Base-by-base conservation (phyloP, 2,113 vertebrate genomes). In the Phoxinus phoxinus region DNA sequence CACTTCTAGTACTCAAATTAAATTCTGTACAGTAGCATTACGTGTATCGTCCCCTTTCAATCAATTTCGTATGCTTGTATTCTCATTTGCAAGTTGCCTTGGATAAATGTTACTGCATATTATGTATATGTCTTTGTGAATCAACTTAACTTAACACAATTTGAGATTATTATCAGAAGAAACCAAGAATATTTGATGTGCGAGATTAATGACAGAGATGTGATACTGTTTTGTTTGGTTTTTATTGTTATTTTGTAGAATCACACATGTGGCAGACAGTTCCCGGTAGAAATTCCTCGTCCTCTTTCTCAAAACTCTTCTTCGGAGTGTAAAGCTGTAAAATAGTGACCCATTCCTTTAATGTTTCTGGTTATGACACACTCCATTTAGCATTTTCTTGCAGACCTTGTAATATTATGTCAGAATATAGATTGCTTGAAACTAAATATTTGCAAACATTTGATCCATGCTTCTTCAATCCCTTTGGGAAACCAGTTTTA, bases 181-280 rank as follows among this genome's bases (percentile, higher is more conserved):
- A 61, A 25, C 44, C 74, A 73, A 82, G 13, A 59, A 41, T 6
- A 30, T 32, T 23, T 74, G 72, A 27, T 10, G n/a, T 67, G 37
- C 35, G 79, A 80, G 56, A 53, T 51, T 35, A 83, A 51, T 25
- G 83, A 88, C 79, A 87, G 73, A 44, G 84, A 90, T 59, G 13
- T 56, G 56, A 53, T 75, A 75, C 65, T 27, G 77, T 82, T 90
- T 87, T 78, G 85, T 23, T 78, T 76, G 37, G 23, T 59, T 83
- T 86, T 86, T 85, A 84, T 89, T 86, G 69, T 84, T 17, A 32
- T 88, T 85, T 44, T 84, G 41, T 69, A 86, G 77, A 84, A 53
- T 77, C 84, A 85, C 82, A 84, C 58, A 87, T n/a, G 46, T 85
- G 32, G 79, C 72, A 84, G 77, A 84, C 37, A 77, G 32, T 77